Evolutionary conservation across 64 coral and sea anemone species (phyloP).

Genomic region (Montipora efflorescens): DNA sequence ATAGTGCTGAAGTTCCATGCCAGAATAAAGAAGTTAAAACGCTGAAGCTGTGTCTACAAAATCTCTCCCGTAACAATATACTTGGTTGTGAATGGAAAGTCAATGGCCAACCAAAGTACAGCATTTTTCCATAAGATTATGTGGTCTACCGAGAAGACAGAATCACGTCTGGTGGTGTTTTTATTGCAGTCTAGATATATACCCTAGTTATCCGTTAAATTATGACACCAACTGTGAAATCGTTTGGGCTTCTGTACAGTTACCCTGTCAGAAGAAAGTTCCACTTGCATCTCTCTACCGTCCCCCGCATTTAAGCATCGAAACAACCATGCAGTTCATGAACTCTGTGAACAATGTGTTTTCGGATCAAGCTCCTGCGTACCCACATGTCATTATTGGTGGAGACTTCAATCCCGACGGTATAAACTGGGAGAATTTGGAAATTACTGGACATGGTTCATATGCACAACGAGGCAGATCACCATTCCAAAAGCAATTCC

Average conservation of each 20-base stretch:
- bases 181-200: not conserved
- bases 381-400: slow-evolving; percentile 22
- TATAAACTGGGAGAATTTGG: slow-evolving; percentile 47
- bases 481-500: too few relatives aligned
- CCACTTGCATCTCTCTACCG: not conserved
- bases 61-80: too few relatives aligned
- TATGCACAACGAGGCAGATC: too few relatives aligned
- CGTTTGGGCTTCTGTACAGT: slow-evolving; percentile 44
- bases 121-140: too few relatives aligned
- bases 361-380: slow-evolving; percentile 29
- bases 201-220: slow-evolving; percentile 28
- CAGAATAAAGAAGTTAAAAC: too few relatives aligned
- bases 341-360: slow-evolving; percentile 46
- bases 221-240: slow-evolving; percentile 48
- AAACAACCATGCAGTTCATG: slow-evolving; percentile 26
- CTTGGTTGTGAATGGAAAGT: too few relatives aligned
- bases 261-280: slow-evolving; percentile 26
- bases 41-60: too few relatives aligned
- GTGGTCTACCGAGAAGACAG: too few relatives aligned
- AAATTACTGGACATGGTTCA: not conserved
- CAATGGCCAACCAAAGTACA: too few relatives aligned
- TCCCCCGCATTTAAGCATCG: not conserved
- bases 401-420: slow-evolving; percentile 34
- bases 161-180: too few relatives aligned
- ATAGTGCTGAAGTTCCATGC: too few relatives aligned